Percentiles rank a stretch among this genome's conserved stretches.
phyloP scores from a whole-genome alignment of 2,113 vertebrate species.

The Hemiscyllium ocellatum region DNA sequence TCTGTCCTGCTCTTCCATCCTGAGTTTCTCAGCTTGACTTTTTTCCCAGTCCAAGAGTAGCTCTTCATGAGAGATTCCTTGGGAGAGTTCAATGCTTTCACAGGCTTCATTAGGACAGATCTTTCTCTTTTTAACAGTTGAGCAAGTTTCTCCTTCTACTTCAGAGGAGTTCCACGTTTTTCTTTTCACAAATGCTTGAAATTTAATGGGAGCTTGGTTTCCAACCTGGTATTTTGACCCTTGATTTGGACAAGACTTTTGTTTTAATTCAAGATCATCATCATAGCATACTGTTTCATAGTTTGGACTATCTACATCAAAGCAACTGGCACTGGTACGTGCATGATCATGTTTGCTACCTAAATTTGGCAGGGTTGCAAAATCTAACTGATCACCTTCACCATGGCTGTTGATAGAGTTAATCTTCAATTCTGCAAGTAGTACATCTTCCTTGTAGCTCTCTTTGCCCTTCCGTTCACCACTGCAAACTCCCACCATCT shows the following conservation, averaged over 20 bases:
- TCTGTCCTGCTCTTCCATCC: slow-evolving; percentile 80
- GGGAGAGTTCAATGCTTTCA: background rate
- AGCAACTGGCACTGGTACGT: background rate
- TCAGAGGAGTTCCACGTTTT: slow-evolving; percentile 1
- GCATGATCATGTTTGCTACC: background rate
- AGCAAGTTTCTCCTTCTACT: too few species aligned
- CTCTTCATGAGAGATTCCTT: slow-evolving; percentile 40
- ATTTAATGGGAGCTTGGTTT: background rate
- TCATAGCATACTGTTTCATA: background rate
- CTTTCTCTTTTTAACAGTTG: background rate
- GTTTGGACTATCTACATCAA: background rate
- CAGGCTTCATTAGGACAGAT: background rate
- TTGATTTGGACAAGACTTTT: background rate
- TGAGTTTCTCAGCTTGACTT: slow-evolving; percentile 55
- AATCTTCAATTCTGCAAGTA: background rate
- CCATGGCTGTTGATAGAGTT: slow-evolving; percentile 10
- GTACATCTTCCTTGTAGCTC: background rate
- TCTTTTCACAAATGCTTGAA: background rate
- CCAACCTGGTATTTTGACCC: background rate
- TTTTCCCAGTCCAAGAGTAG: slow-evolving; percentile 58
- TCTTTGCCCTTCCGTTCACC: background rate
- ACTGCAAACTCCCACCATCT: background rate
- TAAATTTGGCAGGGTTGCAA: background rate
- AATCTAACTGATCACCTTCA: background rate
- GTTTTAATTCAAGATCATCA: background rate